These are phyloP conservation scores for Adoxophyes honmai DNA, from an alignment of 1,140 invertebrate genomes.

Conservation along the genomic window DNA sequence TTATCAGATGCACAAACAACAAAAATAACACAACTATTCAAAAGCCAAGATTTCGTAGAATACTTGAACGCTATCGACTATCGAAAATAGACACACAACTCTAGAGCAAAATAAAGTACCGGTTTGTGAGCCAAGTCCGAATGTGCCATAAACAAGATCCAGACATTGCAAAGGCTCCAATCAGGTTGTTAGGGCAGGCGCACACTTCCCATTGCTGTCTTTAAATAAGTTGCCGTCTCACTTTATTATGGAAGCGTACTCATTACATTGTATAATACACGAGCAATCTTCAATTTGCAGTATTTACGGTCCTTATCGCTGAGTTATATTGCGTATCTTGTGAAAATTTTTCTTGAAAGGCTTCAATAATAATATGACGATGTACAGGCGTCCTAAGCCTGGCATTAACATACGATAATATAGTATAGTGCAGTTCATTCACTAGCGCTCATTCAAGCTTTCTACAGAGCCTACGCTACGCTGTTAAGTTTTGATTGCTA, in stretches of 20 bases:
- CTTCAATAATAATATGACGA: no score
- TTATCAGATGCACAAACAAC: no score
- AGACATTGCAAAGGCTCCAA: constrained; percentile 26
- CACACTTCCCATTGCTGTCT: no score
- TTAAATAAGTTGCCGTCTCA: no score
- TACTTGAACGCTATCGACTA: constrained; percentile 7
- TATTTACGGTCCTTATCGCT: no score
- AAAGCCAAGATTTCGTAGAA: no score
- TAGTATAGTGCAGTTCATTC: constrained; percentile 37
- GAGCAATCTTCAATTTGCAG: no score
- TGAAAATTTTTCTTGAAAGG: no score
- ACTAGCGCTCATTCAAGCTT: constrained; percentile 58
- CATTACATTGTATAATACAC: no score
- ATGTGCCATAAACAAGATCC: constrained; percentile 18
- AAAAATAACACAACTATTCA: no score
- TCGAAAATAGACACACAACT: constrained; percentile 6
- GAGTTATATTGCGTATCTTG: no score
- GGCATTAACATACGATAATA: background rate
- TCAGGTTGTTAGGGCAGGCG: constrained; percentile 10
- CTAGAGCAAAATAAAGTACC: constrained; percentile 36
- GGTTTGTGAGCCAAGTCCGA: constrained; percentile 19
- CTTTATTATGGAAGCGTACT: no score
- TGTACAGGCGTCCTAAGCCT: background rate
- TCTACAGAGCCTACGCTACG: constrained; percentile 30
- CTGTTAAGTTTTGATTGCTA: constrained; percentile 4